A percentile compares a stretch with the other conserved stretches of the same genome.
Evolutionary conservation across 2,888 invertebrate genomes (phyloP).

Genomic region (Lissocephala sabroskyi): DNA sequence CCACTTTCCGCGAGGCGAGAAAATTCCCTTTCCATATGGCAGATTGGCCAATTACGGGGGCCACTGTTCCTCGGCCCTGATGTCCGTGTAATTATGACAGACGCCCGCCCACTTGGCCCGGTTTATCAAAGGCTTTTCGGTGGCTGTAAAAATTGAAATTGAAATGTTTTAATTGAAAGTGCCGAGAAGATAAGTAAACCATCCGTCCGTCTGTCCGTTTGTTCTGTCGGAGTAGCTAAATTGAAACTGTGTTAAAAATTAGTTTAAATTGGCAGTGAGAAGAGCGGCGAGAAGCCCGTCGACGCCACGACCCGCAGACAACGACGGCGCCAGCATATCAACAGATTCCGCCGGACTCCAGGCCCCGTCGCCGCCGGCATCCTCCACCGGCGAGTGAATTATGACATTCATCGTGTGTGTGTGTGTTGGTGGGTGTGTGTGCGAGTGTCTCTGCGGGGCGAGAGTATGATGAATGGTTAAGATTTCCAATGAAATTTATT

Average conservation of each 20-base stretch:
- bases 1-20: no score
- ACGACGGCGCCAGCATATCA: conserved; percentile 45
- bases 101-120: conserved; percentile 12
- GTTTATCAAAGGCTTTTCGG: conserved; percentile 48
- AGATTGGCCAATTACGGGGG: no score
- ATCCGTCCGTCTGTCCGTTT: conserved; percentile 7
- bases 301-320: background rate
- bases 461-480: conserved; percentile 47
- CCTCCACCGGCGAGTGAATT: conserved; percentile 35
- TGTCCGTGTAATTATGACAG: no score
- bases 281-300: background rate
- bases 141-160: conserved; percentile 17
- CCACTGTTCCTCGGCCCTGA: no score
- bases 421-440: conserved; percentile 7
- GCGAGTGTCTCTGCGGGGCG: conserved; percentile 9
- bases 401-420: conserved; percentile 20
- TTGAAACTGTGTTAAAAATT: conserved; percentile 51
- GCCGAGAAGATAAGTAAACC: conserved; percentile 41
- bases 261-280: conserved; percentile 37
- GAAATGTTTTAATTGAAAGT: conserved; percentile 63
- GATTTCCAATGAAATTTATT: conserved; percentile 50
- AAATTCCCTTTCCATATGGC: no score
- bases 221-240: conserved; percentile 33
- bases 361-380: conserved; percentile 5
- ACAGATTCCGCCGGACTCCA: background rate